phyloP scores from a whole-genome alignment of 2,797 vertebrate genomes.

The Rhinichthys osculus region DNA sequence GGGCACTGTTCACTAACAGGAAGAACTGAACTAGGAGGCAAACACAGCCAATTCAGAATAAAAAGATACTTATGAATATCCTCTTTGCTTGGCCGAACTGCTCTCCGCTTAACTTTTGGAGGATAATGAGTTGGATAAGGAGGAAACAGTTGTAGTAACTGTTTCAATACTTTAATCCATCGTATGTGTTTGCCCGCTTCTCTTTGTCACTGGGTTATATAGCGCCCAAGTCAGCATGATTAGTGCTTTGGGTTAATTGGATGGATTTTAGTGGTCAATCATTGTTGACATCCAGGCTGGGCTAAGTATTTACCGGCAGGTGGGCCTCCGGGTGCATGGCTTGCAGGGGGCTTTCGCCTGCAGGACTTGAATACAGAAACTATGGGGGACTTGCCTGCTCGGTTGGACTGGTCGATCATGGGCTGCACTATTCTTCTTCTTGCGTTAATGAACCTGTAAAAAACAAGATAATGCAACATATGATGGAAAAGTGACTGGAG shows the following conservation, averaged over 20 bases:
- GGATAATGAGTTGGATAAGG: neutral
- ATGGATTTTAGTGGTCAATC: conserved; percentile 78
- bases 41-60: conserved; percentile 72
- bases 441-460: conserved; percentile 98
- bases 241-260: conserved; percentile 78
- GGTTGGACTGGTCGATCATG: conserved; percentile 99
- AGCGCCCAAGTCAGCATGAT: conserved; percentile 71
- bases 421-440: conserved; percentile 99
- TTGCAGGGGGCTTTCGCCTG: conserved; percentile 82
- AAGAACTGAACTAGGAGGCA: conserved; percentile 76
- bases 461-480: conserved; percentile 30
- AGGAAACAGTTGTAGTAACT: conserved; percentile 34
- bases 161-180: conserved; percentile 59
- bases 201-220: conserved; percentile 27
- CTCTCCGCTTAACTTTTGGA: conserved; percentile 61
- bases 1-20: conserved; percentile 81
- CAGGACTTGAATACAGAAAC: conserved; percentile 85
- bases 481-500: neutral
- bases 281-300: conserved; percentile 73
- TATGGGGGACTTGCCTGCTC: conserved; percentile 96
- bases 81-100: conserved; percentile 36
- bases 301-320: conserved; percentile 87
- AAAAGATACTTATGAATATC: conserved; percentile 57
- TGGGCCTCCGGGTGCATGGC: conserved; percentile 86
- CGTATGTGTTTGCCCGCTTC: conserved; percentile 11